These are phyloP conservation scores for Copidosoma aretas DNA, from an alignment of 2,888 invertebrate genomes.

Conservation along the genomic window DNA sequence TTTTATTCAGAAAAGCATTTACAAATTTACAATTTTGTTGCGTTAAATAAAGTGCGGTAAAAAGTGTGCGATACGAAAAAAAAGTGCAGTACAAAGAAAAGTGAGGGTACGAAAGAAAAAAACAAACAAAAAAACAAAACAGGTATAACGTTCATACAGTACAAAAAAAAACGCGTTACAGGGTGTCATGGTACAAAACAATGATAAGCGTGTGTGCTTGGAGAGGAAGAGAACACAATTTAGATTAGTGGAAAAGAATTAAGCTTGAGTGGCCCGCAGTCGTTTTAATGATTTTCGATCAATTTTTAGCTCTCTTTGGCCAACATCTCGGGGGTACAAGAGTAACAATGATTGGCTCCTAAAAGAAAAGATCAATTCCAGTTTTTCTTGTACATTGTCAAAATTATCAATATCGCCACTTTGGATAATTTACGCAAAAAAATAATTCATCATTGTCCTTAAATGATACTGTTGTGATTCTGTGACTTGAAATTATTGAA, in stretches of 20 bases:
- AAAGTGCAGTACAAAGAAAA: not conserved
- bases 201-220: not conserved
- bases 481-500: too few species aligned
- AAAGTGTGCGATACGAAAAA: constrained; percentile 19
- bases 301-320: constrained; percentile 56
- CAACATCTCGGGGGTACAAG: constrained; percentile 57
- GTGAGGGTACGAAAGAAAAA: not conserved
- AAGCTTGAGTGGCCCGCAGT: constrained; percentile 9
- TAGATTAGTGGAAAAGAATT: not conserved
- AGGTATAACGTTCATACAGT: too few species aligned
- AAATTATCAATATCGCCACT: not conserved
- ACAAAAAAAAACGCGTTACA: constrained; percentile 6
- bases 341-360: constrained; percentile 58
- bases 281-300: constrained; percentile 33
- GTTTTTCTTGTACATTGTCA: not conserved
- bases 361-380: constrained; percentile 47
- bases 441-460: too few species aligned
- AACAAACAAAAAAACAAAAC: constrained; percentile 21
- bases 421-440: too few species aligned
- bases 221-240: not conserved
- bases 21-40: constrained; percentile 32
- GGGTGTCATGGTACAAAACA: not conserved
- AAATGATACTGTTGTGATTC: too few species aligned
- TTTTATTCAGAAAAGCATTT: constrained; percentile 47
- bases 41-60: not conserved